A percentile compares a stretch with the other conserved stretches of the same genome.
Conservation (phyloP, 2,797 vertebrate genomes). For the Hephaestus fuliginosus region DNA sequence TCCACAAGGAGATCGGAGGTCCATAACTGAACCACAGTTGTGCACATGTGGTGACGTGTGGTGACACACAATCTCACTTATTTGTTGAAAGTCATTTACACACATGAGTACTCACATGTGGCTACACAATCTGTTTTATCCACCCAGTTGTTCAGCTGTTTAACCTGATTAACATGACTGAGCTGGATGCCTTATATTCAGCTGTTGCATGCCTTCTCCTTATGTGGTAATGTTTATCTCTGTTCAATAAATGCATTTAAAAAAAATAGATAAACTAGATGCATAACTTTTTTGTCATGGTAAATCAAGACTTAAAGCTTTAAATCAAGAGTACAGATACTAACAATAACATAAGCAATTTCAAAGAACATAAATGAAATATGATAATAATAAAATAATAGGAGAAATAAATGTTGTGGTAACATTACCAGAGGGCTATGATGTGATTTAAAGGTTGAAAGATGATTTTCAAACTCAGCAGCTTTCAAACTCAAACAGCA, state of each 20-base stretch:
- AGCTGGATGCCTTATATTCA: background rate
- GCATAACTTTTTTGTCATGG: background rate
- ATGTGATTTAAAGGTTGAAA: background rate
- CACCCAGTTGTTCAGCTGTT: background rate
- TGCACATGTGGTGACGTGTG: background rate
- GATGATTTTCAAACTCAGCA: background rate
- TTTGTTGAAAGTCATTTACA: background rate
- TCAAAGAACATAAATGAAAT: background rate
- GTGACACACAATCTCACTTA: background rate
- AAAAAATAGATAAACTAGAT: background rate
- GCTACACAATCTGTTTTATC: background rate
- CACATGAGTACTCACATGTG: background rate
- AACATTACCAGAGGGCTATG: background rate
- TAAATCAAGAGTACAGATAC: background rate
- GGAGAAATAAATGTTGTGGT: background rate
- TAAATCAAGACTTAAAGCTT: background rate
- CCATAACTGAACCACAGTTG: background rate
- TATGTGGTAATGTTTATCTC: too few species aligned
- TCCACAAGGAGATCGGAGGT: background rate
- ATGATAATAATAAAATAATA: background rate
- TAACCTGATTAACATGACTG: too few species aligned
- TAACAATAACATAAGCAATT: background rate
- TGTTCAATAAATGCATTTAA: too few species aligned
- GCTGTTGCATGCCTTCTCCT: background rate
- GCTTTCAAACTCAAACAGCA: slow-evolving; percentile 33